Evolutionary conservation across 2,113 vertebrate genomes (phyloP), one percentile per base, ranked within the genome.

Genomic region (Oreocharis arfaki): DNA sequence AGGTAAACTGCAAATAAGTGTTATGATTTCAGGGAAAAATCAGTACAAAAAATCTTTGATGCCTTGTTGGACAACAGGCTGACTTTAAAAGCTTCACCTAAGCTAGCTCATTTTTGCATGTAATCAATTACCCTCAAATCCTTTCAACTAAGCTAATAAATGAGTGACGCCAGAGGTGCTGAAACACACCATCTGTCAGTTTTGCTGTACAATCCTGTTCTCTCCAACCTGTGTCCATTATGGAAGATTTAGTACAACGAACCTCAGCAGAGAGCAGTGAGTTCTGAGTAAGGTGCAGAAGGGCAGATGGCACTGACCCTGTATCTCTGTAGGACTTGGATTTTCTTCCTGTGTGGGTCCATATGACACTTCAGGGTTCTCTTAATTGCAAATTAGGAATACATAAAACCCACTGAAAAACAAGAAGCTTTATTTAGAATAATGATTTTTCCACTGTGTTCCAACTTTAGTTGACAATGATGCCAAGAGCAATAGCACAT

Each of bases 51-150:
- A 80, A 55, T 37, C 53, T 11, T 20, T n/a, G 6, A 35, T 2
- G 21, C 32, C 69, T 71, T 70, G 49, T 41, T 75, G 60, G 70
- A 73, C 19, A 65, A 73, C 60, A 61, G 21, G 60, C n/a, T 87
- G 64, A 55, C 47, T 90, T 91, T 49, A 59, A 96, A 91, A 89
- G 74, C 89, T 65, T 53, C 39, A 30, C 46, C 59, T 93, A 85
- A 94, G 85, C 84, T 35, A 82, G 74, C 27, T 94, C 18, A 33
- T 89, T 96, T 95, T 83, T 79, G 41, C 79, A 84, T 41, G 53
- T 71, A 91, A 93, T 71, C 84, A 94, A 84, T 93, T 92, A 90
- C 24, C 63, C 39, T 88, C 79, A 86, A 94, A 94, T 84, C 94
- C 93, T 69, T 87, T 73, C 63, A 67, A 69, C 77, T 71, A 84